Percentiles rank a stretch among this genome's conserved stretches.
Conservation (phyloP, 2,888 invertebrate genomes). For the Harpalus rufipes region DNA sequence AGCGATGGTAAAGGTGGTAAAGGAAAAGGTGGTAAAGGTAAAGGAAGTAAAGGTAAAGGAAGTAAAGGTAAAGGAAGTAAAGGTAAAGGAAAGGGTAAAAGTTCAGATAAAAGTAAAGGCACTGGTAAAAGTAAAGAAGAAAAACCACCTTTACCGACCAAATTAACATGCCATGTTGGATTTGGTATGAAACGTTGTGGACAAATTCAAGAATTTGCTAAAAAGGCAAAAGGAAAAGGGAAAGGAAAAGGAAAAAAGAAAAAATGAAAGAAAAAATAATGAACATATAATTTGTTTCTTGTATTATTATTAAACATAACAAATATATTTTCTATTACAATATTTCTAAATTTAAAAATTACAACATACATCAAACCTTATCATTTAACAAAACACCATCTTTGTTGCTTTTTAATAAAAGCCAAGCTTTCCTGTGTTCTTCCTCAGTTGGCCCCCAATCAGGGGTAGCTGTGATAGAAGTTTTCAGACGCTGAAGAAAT, state of each 20-base stretch:
- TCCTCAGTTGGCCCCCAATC: constrained; percentile 82
- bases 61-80: constrained; percentile 15
- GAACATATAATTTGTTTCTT: not conserved
- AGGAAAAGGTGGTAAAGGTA: constrained; percentile 70
- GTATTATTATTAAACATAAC: constrained; percentile 32
- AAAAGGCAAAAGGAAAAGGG: constrained; percentile 1
- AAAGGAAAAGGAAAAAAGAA: not conserved
- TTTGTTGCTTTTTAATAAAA: constrained; percentile 39
- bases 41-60: not conserved
- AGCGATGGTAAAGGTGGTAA: constrained; percentile 46
- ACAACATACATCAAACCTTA: constrained; percentile 48
- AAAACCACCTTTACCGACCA: constrained; percentile 75
- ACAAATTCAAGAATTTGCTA: constrained; percentile 41
- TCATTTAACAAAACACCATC: constrained; percentile 46
- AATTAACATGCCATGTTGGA: constrained; percentile 78
- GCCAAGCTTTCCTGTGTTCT: constrained; percentile 73
- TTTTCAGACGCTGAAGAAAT: constrained; percentile 73
- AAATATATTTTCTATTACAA: constrained; percentile 38
- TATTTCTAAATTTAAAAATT: not conserved
- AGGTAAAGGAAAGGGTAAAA: constrained; percentile 73
- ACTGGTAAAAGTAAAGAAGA: constrained; percentile 62
- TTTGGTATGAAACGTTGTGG: constrained; percentile 73
- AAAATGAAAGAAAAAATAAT: constrained; percentile 16
- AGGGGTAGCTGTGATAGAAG: constrained; percentile 73
- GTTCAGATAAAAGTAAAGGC: constrained; percentile 71